These are phyloP conservation scores for Poeciliopsis turrubarensis DNA, from an alignment of 2,113 vertebrate species.

Conservation along the genomic window DNA sequence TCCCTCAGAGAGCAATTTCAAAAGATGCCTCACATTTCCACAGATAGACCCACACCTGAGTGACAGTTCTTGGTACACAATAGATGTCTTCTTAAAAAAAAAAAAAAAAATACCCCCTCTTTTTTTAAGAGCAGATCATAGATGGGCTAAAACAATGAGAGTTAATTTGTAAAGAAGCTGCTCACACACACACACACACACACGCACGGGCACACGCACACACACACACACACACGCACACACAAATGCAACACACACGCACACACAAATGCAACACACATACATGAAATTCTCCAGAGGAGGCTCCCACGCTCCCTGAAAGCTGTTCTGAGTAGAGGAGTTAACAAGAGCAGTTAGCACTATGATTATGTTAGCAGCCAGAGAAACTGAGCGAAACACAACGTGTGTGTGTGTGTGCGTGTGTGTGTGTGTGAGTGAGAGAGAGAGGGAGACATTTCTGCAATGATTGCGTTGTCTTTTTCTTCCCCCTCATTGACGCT, in stretches of 20 bases:
- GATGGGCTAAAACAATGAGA: conserved; percentile 55
- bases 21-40: conserved; percentile 57
- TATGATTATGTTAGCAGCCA: conserved; percentile 72
- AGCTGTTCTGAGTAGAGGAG: conserved; percentile 72
- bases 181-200: background rate
- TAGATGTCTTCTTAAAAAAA: conserved; percentile 11
- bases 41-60: conserved; percentile 50
- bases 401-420: background rate
- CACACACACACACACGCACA: conserved; percentile 25
- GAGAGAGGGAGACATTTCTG: conserved; percentile 44
- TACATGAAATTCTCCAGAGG: conserved; percentile 69
- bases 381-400: conserved; percentile 48
- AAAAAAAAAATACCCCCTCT: background rate
- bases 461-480: conserved; percentile 59
- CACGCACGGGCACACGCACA: background rate
- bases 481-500: conserved; percentile 36
- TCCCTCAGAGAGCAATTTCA: conserved; percentile 60
- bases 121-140: conserved; percentile 37
- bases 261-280: conserved; percentile 18
- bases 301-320: conserved; percentile 74
- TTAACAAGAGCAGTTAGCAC: conserved; percentile 78
- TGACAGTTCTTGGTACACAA: conserved; percentile 52
- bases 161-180: conserved; percentile 47
- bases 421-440: conserved; percentile 11
- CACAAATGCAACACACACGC: conserved; percentile 6